Conservation (phyloP, 2,888 invertebrate genomes). For the Hemaris fuciformis region DNA sequence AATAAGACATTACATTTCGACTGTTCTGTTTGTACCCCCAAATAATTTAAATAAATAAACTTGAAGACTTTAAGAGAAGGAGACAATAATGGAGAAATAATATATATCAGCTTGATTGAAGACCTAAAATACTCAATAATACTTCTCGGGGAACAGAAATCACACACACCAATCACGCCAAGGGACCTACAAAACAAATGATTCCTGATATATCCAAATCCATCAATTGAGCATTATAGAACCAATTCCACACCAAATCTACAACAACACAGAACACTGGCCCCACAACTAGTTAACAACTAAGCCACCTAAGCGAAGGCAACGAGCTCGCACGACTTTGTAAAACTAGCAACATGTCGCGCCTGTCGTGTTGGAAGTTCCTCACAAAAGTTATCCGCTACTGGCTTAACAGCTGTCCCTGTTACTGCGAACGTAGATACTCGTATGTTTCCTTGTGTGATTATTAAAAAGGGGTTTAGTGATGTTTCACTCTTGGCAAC, state of each 20-base stretch:
- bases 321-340: neutral
- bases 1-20: too few relatives aligned
- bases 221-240: neutral
- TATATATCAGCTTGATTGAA: too few relatives aligned
- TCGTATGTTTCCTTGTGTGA: neutral
- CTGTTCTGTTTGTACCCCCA: too few relatives aligned
- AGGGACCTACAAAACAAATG: neutral
- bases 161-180: too few relatives aligned
- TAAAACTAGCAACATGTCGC: slow-evolving; percentile 3
- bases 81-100: too few relatives aligned
- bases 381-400: neutral
- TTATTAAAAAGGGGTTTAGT: too few relatives aligned
- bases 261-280: neutral
- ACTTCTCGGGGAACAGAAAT: too few relatives aligned
- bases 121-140: too few relatives aligned
- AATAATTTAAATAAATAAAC: too few relatives aligned
- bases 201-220: neutral
- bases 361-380: neutral
- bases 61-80: too few relatives aligned
- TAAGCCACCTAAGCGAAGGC: neutral
- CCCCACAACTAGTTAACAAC: neutral
- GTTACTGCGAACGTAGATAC: neutral
- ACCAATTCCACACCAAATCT: neutral
- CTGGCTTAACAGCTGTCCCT: neutral
- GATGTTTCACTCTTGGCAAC: too few relatives aligned